A percentile compares a stretch with the other conserved stretches of the same genome.
Evolutionary conservation across 2,888 invertebrate genomes (phyloP).

Genomic region (Nomada ruficornis): DNA sequence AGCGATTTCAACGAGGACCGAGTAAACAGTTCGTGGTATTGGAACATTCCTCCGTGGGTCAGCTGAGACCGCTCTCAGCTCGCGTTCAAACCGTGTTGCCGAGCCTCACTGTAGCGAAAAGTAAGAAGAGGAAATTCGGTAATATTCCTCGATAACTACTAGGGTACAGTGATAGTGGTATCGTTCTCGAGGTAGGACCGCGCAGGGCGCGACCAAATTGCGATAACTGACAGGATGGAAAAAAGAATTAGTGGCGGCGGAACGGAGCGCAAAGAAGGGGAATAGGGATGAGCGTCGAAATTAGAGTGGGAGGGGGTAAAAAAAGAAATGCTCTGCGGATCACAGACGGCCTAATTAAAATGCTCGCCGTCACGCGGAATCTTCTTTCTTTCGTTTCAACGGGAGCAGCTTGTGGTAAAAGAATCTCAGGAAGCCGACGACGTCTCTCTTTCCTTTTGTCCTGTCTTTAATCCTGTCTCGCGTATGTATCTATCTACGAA

Average conservation of each 20-base stretch:
- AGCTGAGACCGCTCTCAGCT: too few species aligned
- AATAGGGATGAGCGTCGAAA: not conserved
- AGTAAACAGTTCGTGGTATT: too few species aligned
- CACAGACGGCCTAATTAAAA: conserved; percentile 75
- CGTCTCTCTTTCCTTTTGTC: conserved; percentile 52
- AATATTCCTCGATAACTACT: not conserved
- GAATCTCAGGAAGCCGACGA: conserved; percentile 56
- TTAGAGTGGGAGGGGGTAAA: conserved; percentile 22
- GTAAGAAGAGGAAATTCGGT: too few species aligned
- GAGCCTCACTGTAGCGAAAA: too few species aligned
- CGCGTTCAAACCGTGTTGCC: too few species aligned
- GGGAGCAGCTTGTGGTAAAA: conserved; percentile 50
- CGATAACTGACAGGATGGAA: conserved; percentile 4
- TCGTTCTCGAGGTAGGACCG: not conserved
- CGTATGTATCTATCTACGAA: conserved; percentile 50
- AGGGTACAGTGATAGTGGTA: not conserved
- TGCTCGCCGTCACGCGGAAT: conserved; percentile 60
- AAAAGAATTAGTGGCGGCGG: conserved; percentile 3
- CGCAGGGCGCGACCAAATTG: conserved; percentile 2
- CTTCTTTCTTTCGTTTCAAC: conserved; percentile 48
- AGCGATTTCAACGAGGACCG: too few species aligned
- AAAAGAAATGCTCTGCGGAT: conserved; percentile 68
- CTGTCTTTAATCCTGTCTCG: conserved; percentile 48
- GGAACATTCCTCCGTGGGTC: too few species aligned
- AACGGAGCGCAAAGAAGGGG: not conserved